Evolutionary conservation across 2,113 vertebrate genomes (phyloP).

Genomic region (Calyptomena viridis): DNA sequence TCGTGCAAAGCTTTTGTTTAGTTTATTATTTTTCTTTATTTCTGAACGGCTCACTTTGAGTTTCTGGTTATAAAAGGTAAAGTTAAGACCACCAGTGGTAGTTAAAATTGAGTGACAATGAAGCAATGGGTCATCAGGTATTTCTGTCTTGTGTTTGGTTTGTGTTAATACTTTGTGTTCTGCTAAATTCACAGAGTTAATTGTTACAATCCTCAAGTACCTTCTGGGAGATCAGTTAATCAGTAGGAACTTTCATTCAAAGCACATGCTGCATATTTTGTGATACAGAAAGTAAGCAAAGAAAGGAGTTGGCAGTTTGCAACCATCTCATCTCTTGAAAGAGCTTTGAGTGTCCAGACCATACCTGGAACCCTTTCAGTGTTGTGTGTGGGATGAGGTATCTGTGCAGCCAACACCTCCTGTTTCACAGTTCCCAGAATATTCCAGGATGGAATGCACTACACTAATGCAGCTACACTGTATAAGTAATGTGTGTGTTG

Average conservation of each 20-base stretch:
- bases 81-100: neutral
- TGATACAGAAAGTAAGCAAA: neutral
- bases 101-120: neutral
- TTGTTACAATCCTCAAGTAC: neutral
- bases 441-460: too few species aligned
- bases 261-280: neutral
- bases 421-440: neutral
- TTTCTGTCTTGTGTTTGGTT: neutral
- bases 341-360: neutral
- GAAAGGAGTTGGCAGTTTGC: neutral
- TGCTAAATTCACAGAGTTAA: neutral
- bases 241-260: neutral
- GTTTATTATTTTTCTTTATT: neutral
- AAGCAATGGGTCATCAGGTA: neutral
- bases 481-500: accelerated
- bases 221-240: neutral
- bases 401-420: neutral
- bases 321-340: neutral
- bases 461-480: too few species aligned
- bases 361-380: neutral
- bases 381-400: neutral
- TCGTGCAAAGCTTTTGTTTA: neutral
- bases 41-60: neutral
- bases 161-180: neutral
- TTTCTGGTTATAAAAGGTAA: neutral